phyloP scores from a whole-genome alignment of 2,888 invertebrate genomes.

The Belgica antarctica region DNA sequence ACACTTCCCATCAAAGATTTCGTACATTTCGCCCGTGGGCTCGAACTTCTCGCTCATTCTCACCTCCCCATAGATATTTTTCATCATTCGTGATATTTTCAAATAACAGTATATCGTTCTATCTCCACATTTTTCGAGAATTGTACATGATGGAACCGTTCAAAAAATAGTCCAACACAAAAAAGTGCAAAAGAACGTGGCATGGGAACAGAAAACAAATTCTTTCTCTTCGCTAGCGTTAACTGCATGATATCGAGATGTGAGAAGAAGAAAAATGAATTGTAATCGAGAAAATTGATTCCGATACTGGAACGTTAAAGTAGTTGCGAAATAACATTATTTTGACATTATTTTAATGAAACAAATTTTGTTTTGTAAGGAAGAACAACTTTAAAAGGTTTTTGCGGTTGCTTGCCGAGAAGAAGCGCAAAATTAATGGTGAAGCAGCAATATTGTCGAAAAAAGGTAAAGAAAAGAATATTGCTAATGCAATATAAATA shows the following conservation, averaged over 20 bases:
- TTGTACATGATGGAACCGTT: neutral
- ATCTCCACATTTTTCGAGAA: no score
- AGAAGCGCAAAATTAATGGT: neutral
- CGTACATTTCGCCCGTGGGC: no score
- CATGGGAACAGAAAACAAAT: no score
- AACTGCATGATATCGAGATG: conserved; percentile 24
- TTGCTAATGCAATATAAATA: conserved; percentile 12
- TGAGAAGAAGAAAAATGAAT: no score
- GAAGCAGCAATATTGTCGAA: neutral
- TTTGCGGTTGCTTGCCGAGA: neutral
- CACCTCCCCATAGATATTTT: no score
- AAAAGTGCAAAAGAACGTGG: conserved; percentile 4
- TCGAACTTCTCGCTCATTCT: no score
- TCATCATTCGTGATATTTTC: no score
- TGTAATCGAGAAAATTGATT: conserved; percentile 31
- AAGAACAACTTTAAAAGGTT: neutral
- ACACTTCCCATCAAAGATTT: no score
- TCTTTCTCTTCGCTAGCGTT: neutral
- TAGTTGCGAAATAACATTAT: neutral
- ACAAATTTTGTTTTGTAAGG: neutral
- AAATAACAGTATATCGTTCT: no score
- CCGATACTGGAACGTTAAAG: neutral
- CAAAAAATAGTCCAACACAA: conserved; percentile 11
- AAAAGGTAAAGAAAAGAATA: neutral
- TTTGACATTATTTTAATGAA: conserved; percentile 6